A percentile compares a stretch with the other conserved stretches of the same genome.
phyloP scores from a whole-genome alignment of 2,113 vertebrate species.

The Clinocottus analis region DNA sequence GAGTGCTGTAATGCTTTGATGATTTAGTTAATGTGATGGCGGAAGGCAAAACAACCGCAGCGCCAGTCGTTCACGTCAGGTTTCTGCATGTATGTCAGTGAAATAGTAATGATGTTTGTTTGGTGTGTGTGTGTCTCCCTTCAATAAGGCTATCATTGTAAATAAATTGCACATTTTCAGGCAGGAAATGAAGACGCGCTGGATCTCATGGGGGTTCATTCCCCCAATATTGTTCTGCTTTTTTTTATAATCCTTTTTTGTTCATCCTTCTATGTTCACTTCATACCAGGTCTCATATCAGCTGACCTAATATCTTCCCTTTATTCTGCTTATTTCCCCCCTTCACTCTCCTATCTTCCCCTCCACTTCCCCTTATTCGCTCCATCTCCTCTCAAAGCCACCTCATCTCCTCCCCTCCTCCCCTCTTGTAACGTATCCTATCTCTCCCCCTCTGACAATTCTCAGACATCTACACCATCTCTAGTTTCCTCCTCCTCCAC shows the following conservation, averaged over 20 bases:
- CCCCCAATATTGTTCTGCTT: not conserved
- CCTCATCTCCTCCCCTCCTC: conserved; percentile 7
- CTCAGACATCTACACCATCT: conserved; percentile 20
- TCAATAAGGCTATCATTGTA: conserved; percentile 33
- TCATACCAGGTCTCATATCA: conserved; percentile 44
- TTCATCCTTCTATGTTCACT: conserved; percentile 22
- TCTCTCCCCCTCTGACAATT: conserved; percentile 21
- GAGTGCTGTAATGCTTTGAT: conserved; percentile 54
- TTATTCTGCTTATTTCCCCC: conserved; percentile 6
- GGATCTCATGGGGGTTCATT: not conserved
- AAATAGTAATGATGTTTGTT: conserved; percentile 47
- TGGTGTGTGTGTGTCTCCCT: conserved; percentile 14
- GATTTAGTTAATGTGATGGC: conserved; percentile 59
- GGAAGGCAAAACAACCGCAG: conserved; percentile 49
- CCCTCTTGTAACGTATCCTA: conserved; percentile 2
- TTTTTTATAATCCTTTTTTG: conserved; percentile 19
- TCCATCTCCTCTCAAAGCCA: conserved; percentile 25
- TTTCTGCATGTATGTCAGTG: conserved; percentile 33
- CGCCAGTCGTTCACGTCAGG: conserved; percentile 39
- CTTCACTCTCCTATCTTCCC: not conserved
- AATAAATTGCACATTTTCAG: conserved; percentile 17
- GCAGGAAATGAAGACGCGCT: not conserved
- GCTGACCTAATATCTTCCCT: conserved; percentile 36
- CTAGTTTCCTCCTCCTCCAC: not conserved
- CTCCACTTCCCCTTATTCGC: conserved; percentile 11